Conservation (phyloP, 2,113 vertebrate genomes). For the Notothenia coriiceps region DNA sequence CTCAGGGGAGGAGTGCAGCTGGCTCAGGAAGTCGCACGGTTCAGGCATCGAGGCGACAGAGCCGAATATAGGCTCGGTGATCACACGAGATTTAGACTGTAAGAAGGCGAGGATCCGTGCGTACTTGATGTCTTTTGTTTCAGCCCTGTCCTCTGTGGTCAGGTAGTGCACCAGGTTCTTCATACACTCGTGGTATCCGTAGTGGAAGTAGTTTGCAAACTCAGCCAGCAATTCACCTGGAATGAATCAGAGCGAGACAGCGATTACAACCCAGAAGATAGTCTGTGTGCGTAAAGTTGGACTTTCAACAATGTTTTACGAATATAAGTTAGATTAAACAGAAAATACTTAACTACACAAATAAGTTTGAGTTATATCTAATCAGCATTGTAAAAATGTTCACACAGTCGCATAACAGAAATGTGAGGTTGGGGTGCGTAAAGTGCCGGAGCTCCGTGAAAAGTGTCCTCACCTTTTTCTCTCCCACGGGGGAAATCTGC, state of each 20-base stretch:
- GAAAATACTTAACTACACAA: background rate
- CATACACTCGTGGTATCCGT: conserved; percentile 98
- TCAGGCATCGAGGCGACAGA: conserved; percentile 85
- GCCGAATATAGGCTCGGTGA: conserved; percentile 89
- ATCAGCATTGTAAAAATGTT: background rate
- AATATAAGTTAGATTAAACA: background rate
- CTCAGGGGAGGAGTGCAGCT: conserved; percentile 88
- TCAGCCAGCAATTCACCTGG: conserved; percentile 93
- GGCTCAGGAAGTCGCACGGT: conserved; percentile 87
- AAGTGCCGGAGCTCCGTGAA: background rate
- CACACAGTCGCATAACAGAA: background rate
- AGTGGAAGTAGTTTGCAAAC: conserved; percentile 99
- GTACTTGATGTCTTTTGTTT: conserved; percentile 97
- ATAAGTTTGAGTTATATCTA: background rate
- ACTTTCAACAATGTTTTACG: background rate
- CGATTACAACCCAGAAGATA: background rate
- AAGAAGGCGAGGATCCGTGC: conserved; percentile 96
- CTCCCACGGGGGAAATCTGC: conserved; percentile 94
- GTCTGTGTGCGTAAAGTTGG: conserved; percentile 43
- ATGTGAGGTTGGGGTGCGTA: conserved; percentile 23
- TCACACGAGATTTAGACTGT: conserved; percentile 93
- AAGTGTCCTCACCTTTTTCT: conserved; percentile 89
- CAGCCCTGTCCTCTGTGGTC: conserved; percentile 95
- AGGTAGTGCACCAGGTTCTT: conserved; percentile 98
- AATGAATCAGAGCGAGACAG: conserved; percentile 8